Evolutionary conservation across 2,113 vertebrate species (phyloP).

Genomic region (Crypturellus undulatus): DNA sequence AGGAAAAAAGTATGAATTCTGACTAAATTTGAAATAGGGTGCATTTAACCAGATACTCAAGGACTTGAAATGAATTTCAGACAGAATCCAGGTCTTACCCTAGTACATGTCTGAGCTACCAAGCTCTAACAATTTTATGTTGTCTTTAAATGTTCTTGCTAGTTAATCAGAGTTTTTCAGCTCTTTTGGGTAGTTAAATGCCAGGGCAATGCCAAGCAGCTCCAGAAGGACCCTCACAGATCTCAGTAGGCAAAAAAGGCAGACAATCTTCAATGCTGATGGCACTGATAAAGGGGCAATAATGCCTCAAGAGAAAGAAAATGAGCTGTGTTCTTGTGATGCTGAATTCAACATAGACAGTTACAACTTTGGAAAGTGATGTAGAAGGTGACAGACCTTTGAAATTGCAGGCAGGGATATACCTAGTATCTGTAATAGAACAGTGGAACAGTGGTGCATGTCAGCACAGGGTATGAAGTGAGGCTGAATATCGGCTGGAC

Average conservation of each 20-base stretch:
- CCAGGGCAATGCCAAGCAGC: background rate
- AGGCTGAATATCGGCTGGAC: background rate
- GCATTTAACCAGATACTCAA: background rate
- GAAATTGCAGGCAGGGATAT: background rate
- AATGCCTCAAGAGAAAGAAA: background rate
- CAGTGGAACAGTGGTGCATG: background rate
- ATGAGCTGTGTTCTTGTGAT: background rate
- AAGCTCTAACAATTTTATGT: background rate
- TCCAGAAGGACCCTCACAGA: background rate
- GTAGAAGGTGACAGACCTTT: background rate
- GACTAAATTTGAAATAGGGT: background rate
- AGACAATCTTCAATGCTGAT: background rate
- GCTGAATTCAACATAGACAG: background rate
- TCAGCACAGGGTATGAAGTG: background rate
- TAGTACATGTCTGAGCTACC: background rate
- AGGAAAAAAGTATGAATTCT: background rate
- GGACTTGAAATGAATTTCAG: slow-evolving; percentile 14
- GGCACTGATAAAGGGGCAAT: background rate
- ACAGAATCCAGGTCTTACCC: background rate
- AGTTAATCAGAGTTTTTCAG: background rate
- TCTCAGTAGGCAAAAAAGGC: background rate
- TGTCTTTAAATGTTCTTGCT: background rate
- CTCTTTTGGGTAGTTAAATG: background rate
- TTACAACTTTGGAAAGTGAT: background rate
- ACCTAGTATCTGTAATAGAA: background rate